phyloP scores from a whole-genome alignment of 2,888 invertebrate species.

The Tetramorium bicarinatum region DNA sequence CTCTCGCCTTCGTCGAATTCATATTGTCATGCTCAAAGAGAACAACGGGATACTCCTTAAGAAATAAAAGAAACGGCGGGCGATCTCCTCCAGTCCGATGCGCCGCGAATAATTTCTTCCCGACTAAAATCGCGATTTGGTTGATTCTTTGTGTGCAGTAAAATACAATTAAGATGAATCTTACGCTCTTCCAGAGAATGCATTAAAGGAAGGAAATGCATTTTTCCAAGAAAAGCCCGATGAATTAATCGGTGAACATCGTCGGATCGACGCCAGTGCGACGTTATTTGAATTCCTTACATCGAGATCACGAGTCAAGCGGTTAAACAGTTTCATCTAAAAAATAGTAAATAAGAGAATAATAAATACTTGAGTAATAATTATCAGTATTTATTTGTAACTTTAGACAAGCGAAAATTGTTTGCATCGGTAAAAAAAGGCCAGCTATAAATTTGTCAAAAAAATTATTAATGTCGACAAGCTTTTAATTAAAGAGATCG shows the following conservation, averaged over 20 bases:
- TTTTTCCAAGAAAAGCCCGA: background rate
- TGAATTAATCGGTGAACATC: background rate
- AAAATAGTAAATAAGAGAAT: too few relatives aligned
- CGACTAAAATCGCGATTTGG: slow-evolving; percentile 8
- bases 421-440: background rate
- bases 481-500: background rate
- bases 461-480: background rate
- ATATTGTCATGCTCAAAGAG: slow-evolving; percentile 67
- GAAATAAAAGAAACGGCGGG: slow-evolving; percentile 38
- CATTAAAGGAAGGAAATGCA: background rate
- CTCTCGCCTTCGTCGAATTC: slow-evolving; percentile 66
- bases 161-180: slow-evolving; percentile 19
- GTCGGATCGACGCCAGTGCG: background rate
- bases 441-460: background rate
- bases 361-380: background rate
- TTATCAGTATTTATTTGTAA: background rate
- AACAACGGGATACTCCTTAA: background rate
- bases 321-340: background rate
- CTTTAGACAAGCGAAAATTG: background rate
- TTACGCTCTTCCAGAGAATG: background rate
- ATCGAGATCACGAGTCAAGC: background rate
- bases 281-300: background rate
- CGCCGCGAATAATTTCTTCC: slow-evolving; percentile 3
- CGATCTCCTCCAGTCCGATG: slow-evolving; percentile 16
- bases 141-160: background rate